Evolutionary conservation across 2,797 vertebrate genomes (phyloP).

Genomic region (Chelidonichthys spinosus): DNA sequence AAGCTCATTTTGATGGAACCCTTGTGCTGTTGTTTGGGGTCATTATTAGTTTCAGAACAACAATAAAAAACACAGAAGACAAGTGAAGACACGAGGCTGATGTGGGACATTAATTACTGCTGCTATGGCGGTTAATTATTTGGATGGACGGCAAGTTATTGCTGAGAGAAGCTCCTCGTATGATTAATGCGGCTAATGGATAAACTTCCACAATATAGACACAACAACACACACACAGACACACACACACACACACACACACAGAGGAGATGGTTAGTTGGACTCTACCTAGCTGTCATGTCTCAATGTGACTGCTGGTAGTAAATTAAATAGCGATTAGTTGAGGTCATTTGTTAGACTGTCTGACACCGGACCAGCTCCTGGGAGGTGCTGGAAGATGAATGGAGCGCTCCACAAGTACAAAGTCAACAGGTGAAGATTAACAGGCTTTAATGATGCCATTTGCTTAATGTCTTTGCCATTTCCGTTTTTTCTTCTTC

Average conservation of each 20-base stretch:
- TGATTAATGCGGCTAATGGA: conserved; percentile 83
- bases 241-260: conserved; percentile 29
- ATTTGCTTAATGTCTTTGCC: conserved; percentile 83
- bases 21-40: neutral
- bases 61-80: conserved; percentile 16
- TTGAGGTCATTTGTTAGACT: conserved; percentile 82
- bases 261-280: conserved; percentile 52
- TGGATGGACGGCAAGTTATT: conserved; percentile 74
- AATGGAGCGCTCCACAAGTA: conserved; percentile 78
- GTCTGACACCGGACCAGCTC: conserved; percentile 81
- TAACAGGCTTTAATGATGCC: conserved; percentile 84
- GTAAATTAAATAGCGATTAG: conserved; percentile 88
- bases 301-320: conserved; percentile 73
- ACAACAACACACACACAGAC: conserved; percentile 22
- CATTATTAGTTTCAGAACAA: conserved; percentile 24
- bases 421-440: conserved; percentile 85
- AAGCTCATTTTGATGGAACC: conserved; percentile 18
- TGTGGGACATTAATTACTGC: conserved; percentile 47
- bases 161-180: conserved; percentile 66
- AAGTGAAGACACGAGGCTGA: conserved; percentile 39
- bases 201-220: conserved; percentile 67
- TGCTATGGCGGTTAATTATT: conserved; percentile 59
- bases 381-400: conserved; percentile 75
- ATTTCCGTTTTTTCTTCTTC: conserved; percentile 38
- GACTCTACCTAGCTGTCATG: conserved; percentile 71